These are phyloP conservation scores for Chrysolina oricalcia DNA, from an alignment of 2,888 invertebrate species.

Conservation along the genomic window DNA sequence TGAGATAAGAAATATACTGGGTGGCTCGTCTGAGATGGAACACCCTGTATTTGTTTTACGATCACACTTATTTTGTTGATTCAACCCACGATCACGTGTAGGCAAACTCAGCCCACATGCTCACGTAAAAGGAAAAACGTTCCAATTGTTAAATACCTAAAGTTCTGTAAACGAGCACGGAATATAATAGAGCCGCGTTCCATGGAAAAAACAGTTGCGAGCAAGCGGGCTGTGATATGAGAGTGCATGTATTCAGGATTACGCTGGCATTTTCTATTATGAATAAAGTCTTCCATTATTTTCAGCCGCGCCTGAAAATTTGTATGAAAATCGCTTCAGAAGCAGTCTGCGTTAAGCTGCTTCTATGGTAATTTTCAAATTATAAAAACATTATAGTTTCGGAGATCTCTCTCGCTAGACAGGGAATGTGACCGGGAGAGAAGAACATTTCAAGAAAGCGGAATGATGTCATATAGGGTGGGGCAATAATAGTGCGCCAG, in stretches of 20 bases:
- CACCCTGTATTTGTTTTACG: too few relatives aligned
- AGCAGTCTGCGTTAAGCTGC: neutral
- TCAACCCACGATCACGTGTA: too few relatives aligned
- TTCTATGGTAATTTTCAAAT: constrained; percentile 7
- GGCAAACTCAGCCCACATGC: neutral
- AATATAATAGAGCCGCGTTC: constrained; percentile 5
- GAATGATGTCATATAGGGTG: too few relatives aligned
- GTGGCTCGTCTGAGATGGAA: too few relatives aligned
- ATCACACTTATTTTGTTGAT: too few relatives aligned
- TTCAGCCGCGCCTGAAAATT: neutral
- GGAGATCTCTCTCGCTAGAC: too few relatives aligned
- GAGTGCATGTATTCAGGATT: constrained; percentile 19
- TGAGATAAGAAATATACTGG: too few relatives aligned
- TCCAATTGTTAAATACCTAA: neutral
- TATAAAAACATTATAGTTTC: neutral
- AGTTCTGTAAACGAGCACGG: constrained; percentile 4
- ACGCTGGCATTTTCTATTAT: constrained; percentile 11
- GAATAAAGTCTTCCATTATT: constrained; percentile 7
- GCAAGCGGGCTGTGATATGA: constrained; percentile 14
- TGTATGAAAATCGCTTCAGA: constrained; percentile 9
- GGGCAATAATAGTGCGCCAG: too few relatives aligned
- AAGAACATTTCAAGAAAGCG: too few relatives aligned
- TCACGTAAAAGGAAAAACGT: neutral
- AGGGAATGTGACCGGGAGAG: too few relatives aligned
- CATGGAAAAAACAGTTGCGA: neutral